phyloP scores from a whole-genome alignment of 1,140 invertebrate genomes.

The Bicyclus anynana region DNA sequence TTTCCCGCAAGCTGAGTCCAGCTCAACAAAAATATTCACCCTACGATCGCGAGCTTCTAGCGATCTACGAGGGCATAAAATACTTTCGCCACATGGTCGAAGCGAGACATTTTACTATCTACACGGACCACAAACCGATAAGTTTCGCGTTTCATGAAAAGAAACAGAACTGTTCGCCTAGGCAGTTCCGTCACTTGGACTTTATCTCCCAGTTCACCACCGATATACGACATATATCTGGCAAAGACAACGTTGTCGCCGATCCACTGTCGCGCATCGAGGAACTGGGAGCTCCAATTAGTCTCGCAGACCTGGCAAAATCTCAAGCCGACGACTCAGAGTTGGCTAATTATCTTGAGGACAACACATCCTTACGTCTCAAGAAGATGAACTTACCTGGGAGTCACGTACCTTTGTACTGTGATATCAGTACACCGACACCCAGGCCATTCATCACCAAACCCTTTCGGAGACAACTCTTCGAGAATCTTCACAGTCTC shows the following conservation, averaged over 20 bases:
- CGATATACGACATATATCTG: constrained; percentile 10
- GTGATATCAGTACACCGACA: too few species aligned
- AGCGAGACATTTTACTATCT: too few species aligned
- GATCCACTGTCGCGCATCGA: constrained; percentile 13
- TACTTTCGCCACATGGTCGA: constrained; percentile 9
- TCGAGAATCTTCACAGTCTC: constrained; percentile 5
- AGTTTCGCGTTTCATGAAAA: not conserved
- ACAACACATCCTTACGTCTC: constrained; percentile 4
- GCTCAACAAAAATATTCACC: not conserved
- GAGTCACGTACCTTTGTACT: too few species aligned
- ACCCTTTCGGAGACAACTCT: not conserved
- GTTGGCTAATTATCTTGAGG: constrained; percentile 3
- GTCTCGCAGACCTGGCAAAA: not conserved
- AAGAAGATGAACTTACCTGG: constrained; percentile 5
- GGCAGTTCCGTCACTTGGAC: constrained; percentile 7
- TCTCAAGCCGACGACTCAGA: constrained; percentile 12
- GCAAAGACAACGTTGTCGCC: constrained; percentile 11
- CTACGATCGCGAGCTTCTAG: too few species aligned
- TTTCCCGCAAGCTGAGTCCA: not conserved
- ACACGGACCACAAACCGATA: constrained; percentile 10
- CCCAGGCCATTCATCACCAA: constrained; percentile 10
- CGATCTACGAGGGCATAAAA: not conserved
- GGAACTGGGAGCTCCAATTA: constrained; percentile 6
- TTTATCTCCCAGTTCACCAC: constrained; percentile 15
- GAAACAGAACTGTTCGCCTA: too few species aligned